Evolutionary conservation across 2,888 invertebrate species (phyloP).

Genomic region (Diplolepis rosae): DNA sequence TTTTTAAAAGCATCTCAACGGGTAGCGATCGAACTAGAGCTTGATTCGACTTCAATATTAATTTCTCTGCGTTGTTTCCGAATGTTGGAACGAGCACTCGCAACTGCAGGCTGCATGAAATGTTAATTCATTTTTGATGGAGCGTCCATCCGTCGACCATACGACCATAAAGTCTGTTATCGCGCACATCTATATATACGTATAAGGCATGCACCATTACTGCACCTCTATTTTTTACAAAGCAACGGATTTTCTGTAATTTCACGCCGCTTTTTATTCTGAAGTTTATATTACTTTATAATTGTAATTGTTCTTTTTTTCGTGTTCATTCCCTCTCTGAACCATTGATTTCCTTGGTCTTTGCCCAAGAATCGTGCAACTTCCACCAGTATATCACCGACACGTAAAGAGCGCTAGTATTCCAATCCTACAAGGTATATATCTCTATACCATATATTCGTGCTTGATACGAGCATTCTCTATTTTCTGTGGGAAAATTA

Average conservation of each 20-base stretch:
- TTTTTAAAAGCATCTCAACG: conserved; percentile 39
- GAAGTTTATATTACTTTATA: conserved; percentile 17
- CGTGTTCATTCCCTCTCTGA: conserved; percentile 15
- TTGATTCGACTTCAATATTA: conserved; percentile 48
- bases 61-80: conserved; percentile 40
- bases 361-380: conserved; percentile 17
- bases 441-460: background rate
- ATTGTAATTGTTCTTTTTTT: conserved; percentile 20
- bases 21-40: conserved; percentile 42
- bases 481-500: conserved; percentile 28
- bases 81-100: conserved; percentile 27
- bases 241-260: conserved; percentile 8
- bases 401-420: conserved; percentile 29
- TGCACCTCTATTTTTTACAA: background rate
- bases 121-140: conserved; percentile 35
- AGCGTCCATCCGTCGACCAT: conserved; percentile 42
- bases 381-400: too few species aligned
- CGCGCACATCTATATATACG: conserved; percentile 22
- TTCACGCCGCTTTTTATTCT: background rate
- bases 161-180: conserved; percentile 40
- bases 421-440: conserved; percentile 20
- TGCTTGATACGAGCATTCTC: conserved; percentile 26
- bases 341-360: conserved; percentile 27
- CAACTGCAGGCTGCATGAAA: conserved; percentile 21
- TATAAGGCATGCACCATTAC: conserved; percentile 40